Base-by-base conservation (phyloP, 64 coral and sea anemone genomes). In the Porites australiensis region DNA sequence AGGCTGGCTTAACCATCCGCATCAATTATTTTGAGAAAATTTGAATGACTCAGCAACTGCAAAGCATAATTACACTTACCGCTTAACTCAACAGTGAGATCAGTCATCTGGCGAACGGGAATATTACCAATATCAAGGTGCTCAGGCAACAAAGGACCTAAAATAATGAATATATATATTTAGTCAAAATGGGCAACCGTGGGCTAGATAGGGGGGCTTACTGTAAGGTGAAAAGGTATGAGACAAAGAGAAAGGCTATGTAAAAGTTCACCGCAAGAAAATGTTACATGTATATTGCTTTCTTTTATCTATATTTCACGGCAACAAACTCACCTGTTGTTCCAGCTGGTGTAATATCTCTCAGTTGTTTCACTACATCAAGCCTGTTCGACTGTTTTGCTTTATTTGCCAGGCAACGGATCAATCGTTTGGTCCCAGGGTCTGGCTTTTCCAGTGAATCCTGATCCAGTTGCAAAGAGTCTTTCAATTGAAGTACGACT, bases 41-140 rank as follows among this genome's bases (percentile, higher is more conserved):
- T 37, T 37, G 27, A 37, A 37, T 37, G 27, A 37, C 27, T 37
- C 27, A 1, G 27, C 0, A 37, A 37, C 27, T 37, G 27, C 27
- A 1, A 37, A 37, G 27, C 27, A 22, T 70, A 6, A 10, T n/a
- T 21, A 37, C 5, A 37, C 67, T 70, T 37, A 70, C 67, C 67
- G 20, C 67, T 70, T 22, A 70, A 70, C 8, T 20, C 18, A 23
- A 70, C 22, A 8, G 67, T 70, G 37, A 70, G 67, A 5, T 70
- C 19, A 27, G 2, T 70, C 67, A 70, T 70, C 21, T 70, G 67
- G 67, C 67, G 18, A 23, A 70, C 67, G 3, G 67, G 67, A 23
- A 70, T 70, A 70, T 22, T 70, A 2, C 67, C n/a, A 70, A 70
- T 70, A 27, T 70, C 67, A 70, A 70, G 67, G 67, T 8, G n/a